phyloP scores from a whole-genome alignment of 2,888 invertebrate species.

The Epistrophe grossulariae region DNA sequence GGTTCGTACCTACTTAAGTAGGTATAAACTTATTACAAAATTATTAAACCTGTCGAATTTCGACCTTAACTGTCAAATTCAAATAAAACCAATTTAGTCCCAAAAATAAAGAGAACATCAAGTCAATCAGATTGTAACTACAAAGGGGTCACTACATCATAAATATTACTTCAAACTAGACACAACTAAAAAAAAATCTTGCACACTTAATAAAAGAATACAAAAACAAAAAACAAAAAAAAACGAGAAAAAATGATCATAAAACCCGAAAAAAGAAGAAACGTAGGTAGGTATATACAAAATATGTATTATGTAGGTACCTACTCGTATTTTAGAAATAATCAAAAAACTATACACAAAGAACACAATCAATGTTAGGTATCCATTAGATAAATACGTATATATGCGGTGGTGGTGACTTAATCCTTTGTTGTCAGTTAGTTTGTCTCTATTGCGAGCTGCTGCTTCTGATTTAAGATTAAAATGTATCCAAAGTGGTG shows the following conservation, averaged over 20 bases:
- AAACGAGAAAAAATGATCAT: not conserved
- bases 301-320: no score
- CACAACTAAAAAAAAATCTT: not conserved
- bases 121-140: not conserved
- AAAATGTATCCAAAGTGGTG: constrained; percentile 51
- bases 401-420: constrained; percentile 55
- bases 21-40: not conserved
- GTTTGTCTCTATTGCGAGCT: constrained; percentile 43
- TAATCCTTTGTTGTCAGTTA: constrained; percentile 75
- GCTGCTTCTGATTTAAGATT: constrained; percentile 31
- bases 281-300: not conserved
- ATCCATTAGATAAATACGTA: constrained; percentile 62
- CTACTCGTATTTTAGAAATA: constrained; percentile 12
- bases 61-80: not conserved
- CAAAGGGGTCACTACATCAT: constrained; percentile 1
- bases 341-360: constrained; percentile 41
- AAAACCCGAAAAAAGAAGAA: constrained; percentile 7
- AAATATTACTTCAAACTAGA: not conserved
- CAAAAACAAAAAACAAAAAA: no score
- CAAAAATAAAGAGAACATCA: not conserved
- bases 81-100: not conserved
- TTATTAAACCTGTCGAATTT: not conserved
- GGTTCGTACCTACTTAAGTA: no score
- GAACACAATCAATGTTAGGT: constrained; percentile 60
- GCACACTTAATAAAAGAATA: not conserved